These are phyloP conservation scores for Pseudobourletiella spinata DNA, from an alignment of 1,140 invertebrate genomes.

Conservation along the genomic window DNA sequence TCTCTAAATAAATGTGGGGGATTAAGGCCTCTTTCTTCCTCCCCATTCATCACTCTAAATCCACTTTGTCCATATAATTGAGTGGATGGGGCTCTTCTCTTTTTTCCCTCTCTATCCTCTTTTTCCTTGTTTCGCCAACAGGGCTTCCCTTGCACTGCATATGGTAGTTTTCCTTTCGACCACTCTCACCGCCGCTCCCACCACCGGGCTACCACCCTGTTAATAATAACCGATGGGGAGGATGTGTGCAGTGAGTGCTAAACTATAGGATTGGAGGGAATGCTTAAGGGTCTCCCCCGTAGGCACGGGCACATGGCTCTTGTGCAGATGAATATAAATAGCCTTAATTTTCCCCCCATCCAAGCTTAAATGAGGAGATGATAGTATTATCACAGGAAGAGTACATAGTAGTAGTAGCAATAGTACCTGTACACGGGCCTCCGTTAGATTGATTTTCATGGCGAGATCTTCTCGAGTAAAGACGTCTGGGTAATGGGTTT, in stretches of 20 bases:
- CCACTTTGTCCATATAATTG: slow-evolving; percentile 28
- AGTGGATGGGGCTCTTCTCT: slow-evolving; percentile 14
- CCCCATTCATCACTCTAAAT: slow-evolving; percentile 21
- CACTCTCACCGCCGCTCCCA: not conserved
- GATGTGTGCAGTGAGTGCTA: too few relatives aligned
- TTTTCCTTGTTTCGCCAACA: not conserved
- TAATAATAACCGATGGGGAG: too few relatives aligned
- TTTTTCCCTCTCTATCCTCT: not conserved
- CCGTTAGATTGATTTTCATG: slow-evolving; percentile 96
- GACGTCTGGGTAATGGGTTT: slow-evolving; percentile 86
- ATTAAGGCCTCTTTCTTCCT: slow-evolving; percentile 22
- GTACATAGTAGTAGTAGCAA: not conserved
- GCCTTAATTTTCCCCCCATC: too few relatives aligned
- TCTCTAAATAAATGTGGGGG: slow-evolving; percentile 24
- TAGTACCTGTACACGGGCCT: slow-evolving; percentile 88
- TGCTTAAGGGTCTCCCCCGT: not conserved
- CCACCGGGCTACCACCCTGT: too few relatives aligned
- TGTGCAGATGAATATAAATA: too few relatives aligned
- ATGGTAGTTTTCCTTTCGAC: not conserved
- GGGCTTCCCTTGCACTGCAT: too few relatives aligned
- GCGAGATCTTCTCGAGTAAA: slow-evolving; percentile 75
- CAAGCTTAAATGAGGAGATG: too few relatives aligned
- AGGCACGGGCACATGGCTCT: too few relatives aligned
- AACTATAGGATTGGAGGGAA: too few relatives aligned
- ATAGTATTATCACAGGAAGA: not conserved